These are phyloP conservation scores for Stichopus chloronotus DNA, from an alignment of 35 echinoderm and acorn worm species.

Conservation along the genomic window DNA sequence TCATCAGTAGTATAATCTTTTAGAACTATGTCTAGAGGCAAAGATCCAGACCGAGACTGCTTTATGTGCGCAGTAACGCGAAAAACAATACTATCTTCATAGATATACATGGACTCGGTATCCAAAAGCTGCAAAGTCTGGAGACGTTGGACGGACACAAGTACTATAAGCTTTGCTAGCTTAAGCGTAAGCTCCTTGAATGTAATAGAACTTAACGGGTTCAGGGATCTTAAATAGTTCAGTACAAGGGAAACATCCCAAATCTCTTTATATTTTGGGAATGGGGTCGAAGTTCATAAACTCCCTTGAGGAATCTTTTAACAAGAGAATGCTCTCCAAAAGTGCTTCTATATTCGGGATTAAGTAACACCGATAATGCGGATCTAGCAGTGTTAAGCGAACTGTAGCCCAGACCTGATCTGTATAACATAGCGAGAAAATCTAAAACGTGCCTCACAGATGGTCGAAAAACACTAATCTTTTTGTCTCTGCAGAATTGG, in stretches of 20 bases:
- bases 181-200: not conserved
- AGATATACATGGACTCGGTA: conserved; percentile 1
- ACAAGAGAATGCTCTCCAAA: no score
- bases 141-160: conserved; percentile 8
- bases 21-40: not conserved
- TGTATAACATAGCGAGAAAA: not conserved
- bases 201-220: conserved; percentile 10
- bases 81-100: not conserved
- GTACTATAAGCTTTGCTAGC: not conserved
- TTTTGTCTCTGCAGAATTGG: not conserved
- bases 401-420: conserved; percentile 3
- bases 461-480: not conserved
- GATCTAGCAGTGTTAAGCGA: conserved; percentile 2
- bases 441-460: conserved; percentile 3
- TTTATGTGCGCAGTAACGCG: no score
- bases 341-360: no score
- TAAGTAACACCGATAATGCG: not conserved
- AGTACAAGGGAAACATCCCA: not conserved
- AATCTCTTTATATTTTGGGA: conserved; percentile 1
- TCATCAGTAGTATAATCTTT: not conserved
- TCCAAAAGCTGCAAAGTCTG: conserved; percentile 9
- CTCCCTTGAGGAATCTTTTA: no score
- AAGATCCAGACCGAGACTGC: not conserved
- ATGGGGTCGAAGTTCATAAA: conserved; percentile 6
- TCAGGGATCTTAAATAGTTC: no score